These are phyloP conservation scores for Bunonema sp. DNA, from an alignment of 2,888 invertebrate species.

Conservation along the genomic window DNA sequence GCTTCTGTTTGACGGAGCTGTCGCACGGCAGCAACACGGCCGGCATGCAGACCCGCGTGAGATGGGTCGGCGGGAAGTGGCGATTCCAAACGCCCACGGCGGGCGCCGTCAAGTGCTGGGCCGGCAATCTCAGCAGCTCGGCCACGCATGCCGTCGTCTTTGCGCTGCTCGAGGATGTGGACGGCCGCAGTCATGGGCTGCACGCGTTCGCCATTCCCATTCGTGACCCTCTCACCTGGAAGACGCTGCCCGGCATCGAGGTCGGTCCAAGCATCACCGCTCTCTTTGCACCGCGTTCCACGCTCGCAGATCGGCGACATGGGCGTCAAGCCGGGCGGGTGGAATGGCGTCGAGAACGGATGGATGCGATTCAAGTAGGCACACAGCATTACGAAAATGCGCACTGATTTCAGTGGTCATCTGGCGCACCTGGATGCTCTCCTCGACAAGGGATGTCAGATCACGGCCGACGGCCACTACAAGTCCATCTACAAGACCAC, in stretches of 20 bases:
- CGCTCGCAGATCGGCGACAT: slow-evolving; percentile 62
- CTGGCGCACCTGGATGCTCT: slow-evolving; percentile 70
- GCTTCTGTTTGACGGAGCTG: slow-evolving; percentile 74
- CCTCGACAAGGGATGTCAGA: slow-evolving; percentile 73
- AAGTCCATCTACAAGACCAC: slow-evolving; percentile 65
- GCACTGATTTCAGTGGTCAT: slow-evolving; percentile 60
- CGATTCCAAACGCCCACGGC: slow-evolving; percentile 62
- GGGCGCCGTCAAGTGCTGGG: slow-evolving; percentile 71
- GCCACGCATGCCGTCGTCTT: slow-evolving; percentile 74
- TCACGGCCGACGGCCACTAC: slow-evolving; percentile 70
- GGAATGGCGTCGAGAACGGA: slow-evolving; percentile 84
- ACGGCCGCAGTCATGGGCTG: slow-evolving; percentile 57
- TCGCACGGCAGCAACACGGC: slow-evolving; percentile 78
- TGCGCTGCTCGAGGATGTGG: slow-evolving; percentile 63
- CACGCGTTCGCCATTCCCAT: slow-evolving; percentile 77
- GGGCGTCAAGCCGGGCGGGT: slow-evolving; percentile 69
- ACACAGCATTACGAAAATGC: no score
- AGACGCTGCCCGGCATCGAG: slow-evolving; percentile 48
- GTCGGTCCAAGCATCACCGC: not conserved
- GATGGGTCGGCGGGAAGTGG: slow-evolving; percentile 61
- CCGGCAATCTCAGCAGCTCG: slow-evolving; percentile 60
- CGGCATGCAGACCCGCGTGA: slow-evolving; percentile 70
- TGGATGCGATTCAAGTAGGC: slow-evolving; percentile 23
- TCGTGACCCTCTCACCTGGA: slow-evolving; percentile 60
- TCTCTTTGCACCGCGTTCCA: slow-evolving; percentile 14